phyloP scores from a whole-genome alignment of 2,888 invertebrate genomes.

The Lottia scabra region DNA sequence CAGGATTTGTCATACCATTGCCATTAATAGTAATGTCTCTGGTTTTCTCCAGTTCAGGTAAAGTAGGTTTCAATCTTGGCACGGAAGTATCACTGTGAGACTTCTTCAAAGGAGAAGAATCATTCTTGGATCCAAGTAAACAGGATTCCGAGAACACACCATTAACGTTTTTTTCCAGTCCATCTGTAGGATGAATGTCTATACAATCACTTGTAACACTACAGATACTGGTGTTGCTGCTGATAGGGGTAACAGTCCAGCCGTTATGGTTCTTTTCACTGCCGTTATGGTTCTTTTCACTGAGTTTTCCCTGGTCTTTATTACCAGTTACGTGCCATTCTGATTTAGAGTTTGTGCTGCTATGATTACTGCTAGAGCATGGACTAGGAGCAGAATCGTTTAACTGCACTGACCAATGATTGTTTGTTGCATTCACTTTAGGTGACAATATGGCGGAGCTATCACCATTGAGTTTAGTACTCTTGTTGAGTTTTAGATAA shows the following conservation, averaged over 20 bases:
- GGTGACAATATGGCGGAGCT: constrained; percentile 20
- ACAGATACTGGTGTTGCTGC: neutral
- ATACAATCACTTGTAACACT: constrained; percentile 7
- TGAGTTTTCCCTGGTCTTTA: constrained; percentile 23
- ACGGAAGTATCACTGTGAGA: neutral
- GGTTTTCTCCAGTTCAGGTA: no score
- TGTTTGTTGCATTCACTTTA: constrained; percentile 56
- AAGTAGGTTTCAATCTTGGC: neutral
- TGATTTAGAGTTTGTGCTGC: constrained; percentile 66
- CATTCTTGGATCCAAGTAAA: no score
- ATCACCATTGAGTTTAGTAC: constrained; percentile 14
- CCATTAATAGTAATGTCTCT: neutral
- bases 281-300: constrained; percentile 37
- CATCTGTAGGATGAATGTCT: constrained; percentile 1
- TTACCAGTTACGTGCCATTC: constrained; percentile 63
- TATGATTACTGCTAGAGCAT: constrained; percentile 50
- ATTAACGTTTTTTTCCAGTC: constrained; percentile 2
- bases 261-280: constrained; percentile 37
- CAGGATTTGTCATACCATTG: constrained; percentile 4
- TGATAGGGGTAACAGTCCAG: constrained; percentile 41
- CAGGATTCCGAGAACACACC: constrained; percentile 3
- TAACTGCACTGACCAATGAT: constrained; percentile 61
- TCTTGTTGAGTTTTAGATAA: constrained; percentile 17
- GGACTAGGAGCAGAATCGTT: constrained; percentile 59
- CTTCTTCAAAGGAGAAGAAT: no score